Evolutionary conservation across 2,888 invertebrate genomes (phyloP).

Genomic region (Ennomos erosarius): DNA sequence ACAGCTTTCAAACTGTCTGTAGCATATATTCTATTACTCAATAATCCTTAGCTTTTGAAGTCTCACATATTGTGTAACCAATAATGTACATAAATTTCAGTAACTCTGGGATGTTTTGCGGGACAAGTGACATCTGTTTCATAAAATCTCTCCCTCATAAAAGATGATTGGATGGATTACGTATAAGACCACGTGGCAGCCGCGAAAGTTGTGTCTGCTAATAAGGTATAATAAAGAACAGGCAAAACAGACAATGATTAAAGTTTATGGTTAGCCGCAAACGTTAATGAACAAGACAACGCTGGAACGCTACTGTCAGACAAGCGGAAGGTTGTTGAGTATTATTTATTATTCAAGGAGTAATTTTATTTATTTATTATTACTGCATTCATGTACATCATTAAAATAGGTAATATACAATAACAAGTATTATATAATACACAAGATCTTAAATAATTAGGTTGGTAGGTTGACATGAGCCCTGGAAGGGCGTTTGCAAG

Average conservation of each 20-base stretch:
- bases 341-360: conserved; percentile 9
- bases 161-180: conserved; percentile 38
- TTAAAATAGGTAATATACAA: no score
- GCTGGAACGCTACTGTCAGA: conserved; percentile 5
- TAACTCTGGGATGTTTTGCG: conserved; percentile 43
- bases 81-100: conserved; percentile 39
- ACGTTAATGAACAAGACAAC: conserved; percentile 18
- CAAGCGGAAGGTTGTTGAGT: conserved; percentile 12
- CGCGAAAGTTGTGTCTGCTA: conserved; percentile 37
- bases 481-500: no score
- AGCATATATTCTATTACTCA: conserved; percentile 33
- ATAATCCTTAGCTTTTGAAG: conserved; percentile 40
- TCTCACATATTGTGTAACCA: conserved; percentile 38
- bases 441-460: no score
- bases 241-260: conserved; percentile 1
- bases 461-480: no score
- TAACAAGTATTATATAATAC: no score
- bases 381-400: no score
- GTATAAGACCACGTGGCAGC: conserved; percentile 35
- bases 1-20: conserved; percentile 46
- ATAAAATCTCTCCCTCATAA: conserved; percentile 45
- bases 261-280: conserved; percentile 23
- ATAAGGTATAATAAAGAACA: conserved; percentile 22
- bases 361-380: no score
- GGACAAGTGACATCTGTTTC: conserved; percentile 52